Conservation (phyloP, 1,140 invertebrate species). For the Apis florea region DNA sequence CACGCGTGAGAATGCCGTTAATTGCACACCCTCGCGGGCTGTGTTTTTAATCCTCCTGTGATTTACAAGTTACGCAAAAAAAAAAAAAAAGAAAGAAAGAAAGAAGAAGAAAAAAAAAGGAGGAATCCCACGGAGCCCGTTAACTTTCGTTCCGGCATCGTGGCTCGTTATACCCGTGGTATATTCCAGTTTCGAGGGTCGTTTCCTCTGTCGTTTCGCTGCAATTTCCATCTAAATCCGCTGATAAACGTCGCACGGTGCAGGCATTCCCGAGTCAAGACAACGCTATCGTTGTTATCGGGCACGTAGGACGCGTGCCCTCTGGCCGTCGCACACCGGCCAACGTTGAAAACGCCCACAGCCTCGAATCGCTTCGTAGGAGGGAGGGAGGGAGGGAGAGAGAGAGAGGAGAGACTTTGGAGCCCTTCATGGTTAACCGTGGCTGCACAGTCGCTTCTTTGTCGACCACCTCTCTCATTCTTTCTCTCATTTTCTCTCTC, state of each 20-base stretch:
- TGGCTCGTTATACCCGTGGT: neutral
- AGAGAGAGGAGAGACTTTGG: neutral
- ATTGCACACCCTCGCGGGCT: neutral
- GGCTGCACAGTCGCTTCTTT: too few species aligned
- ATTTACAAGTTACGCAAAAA: neutral
- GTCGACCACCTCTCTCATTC: neutral
- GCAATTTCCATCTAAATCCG: slow-evolving; percentile 43
- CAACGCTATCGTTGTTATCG: slow-evolving; percentile 74
- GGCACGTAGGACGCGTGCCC: slow-evolving; percentile 39
- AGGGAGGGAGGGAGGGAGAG: too few species aligned
- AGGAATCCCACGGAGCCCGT: neutral
- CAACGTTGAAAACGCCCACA: slow-evolving; percentile 41
- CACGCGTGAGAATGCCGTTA: too few species aligned
- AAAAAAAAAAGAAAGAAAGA: neutral
- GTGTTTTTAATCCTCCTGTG: neutral
- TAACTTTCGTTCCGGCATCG: neutral
- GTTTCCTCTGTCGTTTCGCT: neutral
- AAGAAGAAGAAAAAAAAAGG: neutral
- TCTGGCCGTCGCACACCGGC: slow-evolving; percentile 34
- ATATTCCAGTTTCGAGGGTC: neutral
- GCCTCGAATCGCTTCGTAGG: slow-evolving; percentile 52
- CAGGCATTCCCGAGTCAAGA: slow-evolving; percentile 51
- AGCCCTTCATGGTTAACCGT: too few species aligned
- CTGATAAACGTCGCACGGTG: slow-evolving; percentile 12
- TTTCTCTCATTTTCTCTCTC: slow-evolving; percentile 38